Conservation (phyloP, 2,888 invertebrate species). For the Suillia variegata region DNA sequence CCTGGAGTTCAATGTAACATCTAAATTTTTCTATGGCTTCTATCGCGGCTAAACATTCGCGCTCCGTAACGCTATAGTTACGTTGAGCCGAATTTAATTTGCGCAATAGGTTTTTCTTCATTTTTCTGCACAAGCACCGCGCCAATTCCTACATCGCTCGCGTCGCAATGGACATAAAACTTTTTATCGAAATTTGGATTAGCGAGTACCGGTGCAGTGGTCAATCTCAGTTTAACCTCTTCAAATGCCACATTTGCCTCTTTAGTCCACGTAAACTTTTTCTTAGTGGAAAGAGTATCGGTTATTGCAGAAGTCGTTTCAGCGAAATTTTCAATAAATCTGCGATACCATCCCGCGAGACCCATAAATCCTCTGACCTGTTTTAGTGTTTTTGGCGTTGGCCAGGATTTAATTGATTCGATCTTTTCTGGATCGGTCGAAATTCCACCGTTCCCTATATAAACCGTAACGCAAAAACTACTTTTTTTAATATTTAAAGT, state of each 20-base stretch:
- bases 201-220: no score
- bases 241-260: no score
- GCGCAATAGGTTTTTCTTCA: conserved; percentile 16
- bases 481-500: conserved; percentile 1
- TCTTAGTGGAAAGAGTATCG: not conserved
- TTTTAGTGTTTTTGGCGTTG: conserved; percentile 12
- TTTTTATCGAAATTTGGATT: no score
- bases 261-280: not conserved
- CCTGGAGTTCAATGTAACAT: conserved; percentile 18
- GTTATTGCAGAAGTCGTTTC: not conserved
- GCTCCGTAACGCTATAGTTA: conserved; percentile 17
- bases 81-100: conserved; percentile 13
- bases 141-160: conserved; percentile 6
- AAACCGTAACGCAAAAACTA: not conserved
- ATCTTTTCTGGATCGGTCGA: not conserved
- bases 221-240: no score
- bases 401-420: not conserved
- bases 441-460: conserved; percentile 1
- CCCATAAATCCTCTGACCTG: conserved; percentile 16
- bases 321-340: conserved; percentile 11
- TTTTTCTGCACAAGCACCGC: conserved; percentile 7
- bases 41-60: conserved; percentile 20
- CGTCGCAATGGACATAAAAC: conserved; percentile 23
- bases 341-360: conserved; percentile 14
- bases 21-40: conserved; percentile 21